These are phyloP conservation scores for Apotomis betuletana DNA, from an alignment of 2,888 invertebrate genomes.

Conservation along the genomic window DNA sequence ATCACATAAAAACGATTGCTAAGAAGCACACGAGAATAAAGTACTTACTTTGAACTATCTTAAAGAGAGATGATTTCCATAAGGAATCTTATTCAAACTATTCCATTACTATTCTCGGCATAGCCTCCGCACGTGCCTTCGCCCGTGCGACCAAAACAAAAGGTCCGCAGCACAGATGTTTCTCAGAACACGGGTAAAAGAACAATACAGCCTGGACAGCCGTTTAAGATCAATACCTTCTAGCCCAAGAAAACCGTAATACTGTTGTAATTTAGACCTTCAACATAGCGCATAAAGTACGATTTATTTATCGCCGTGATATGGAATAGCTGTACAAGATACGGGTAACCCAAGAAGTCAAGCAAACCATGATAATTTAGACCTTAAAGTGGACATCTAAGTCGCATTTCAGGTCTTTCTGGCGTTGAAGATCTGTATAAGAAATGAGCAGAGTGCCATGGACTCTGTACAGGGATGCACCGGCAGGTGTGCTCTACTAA, in stretches of 20 bases:
- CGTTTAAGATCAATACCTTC: slow-evolving; percentile 59
- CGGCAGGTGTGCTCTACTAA: slow-evolving; percentile 50
- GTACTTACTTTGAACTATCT: slow-evolving; percentile 9
- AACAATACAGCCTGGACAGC: slow-evolving; percentile 56
- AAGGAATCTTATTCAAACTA: slow-evolving; percentile 28
- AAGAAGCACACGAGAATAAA: background rate
- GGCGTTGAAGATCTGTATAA: slow-evolving; percentile 19
- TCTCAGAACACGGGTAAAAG: slow-evolving; percentile 58
- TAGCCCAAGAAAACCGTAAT: slow-evolving; percentile 31
- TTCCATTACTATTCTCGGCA: slow-evolving; percentile 48
- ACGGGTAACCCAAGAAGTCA: slow-evolving; percentile 36
- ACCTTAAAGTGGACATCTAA: slow-evolving; percentile 3
- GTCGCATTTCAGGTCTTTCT: background rate
- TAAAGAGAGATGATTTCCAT: slow-evolving; percentile 29
- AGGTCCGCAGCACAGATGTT: slow-evolving; percentile 62
- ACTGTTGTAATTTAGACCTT: slow-evolving; percentile 7
- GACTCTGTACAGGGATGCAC: slow-evolving; percentile 37
- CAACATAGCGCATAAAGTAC: background rate
- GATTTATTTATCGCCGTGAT: background rate
- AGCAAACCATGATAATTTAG: background rate
- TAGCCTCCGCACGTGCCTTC: slow-evolving; percentile 66
- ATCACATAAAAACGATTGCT: too few relatives aligned
- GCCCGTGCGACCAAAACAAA: slow-evolving; percentile 59
- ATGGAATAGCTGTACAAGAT: slow-evolving; percentile 28
- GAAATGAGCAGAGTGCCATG: slow-evolving; percentile 32